Conservation (phyloP, 1,140 invertebrate genomes). For the Limonius californicus region DNA sequence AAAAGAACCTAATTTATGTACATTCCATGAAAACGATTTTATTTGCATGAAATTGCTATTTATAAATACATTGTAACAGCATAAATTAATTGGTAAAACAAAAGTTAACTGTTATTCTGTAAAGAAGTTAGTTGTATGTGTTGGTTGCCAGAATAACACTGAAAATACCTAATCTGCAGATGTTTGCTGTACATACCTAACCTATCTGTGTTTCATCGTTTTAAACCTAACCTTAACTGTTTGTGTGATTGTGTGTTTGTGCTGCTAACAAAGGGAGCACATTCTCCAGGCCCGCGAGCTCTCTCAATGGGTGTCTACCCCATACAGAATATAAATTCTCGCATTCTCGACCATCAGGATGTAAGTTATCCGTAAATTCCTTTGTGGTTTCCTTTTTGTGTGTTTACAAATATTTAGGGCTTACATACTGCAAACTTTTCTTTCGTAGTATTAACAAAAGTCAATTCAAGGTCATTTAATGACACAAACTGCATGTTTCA, state of each 20-base stretch:
- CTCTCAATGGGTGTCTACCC: slow-evolving; percentile 84
- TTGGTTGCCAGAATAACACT: too few relatives aligned
- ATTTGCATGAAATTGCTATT: too few relatives aligned
- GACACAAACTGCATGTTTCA: too few relatives aligned
- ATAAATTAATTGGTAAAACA: too few relatives aligned
- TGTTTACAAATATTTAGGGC: not conserved
- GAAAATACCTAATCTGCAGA: too few relatives aligned
- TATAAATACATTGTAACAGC: too few relatives aligned
- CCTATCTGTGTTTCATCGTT: not conserved
- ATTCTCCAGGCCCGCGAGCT: slow-evolving; percentile 80
- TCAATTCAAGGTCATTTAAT: too few relatives aligned
- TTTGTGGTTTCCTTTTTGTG: not conserved
- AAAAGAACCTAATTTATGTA: too few relatives aligned
- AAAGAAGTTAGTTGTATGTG: not conserved
- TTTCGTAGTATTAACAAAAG: not conserved
- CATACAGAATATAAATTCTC: slow-evolving; percentile 79
- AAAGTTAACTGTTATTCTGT: too few relatives aligned
- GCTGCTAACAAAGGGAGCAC: slow-evolving; percentile 69
- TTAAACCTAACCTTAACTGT: not conserved
- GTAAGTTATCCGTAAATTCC: slow-evolving; percentile 64
- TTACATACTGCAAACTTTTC: not conserved
- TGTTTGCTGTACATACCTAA: not conserved
- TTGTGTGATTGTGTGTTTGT: not conserved
- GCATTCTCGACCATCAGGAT: slow-evolving; percentile 77
- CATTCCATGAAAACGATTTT: too few relatives aligned